Evolutionary conservation across 2,888 invertebrate species (phyloP).

Genomic region (Papilio protenor): DNA sequence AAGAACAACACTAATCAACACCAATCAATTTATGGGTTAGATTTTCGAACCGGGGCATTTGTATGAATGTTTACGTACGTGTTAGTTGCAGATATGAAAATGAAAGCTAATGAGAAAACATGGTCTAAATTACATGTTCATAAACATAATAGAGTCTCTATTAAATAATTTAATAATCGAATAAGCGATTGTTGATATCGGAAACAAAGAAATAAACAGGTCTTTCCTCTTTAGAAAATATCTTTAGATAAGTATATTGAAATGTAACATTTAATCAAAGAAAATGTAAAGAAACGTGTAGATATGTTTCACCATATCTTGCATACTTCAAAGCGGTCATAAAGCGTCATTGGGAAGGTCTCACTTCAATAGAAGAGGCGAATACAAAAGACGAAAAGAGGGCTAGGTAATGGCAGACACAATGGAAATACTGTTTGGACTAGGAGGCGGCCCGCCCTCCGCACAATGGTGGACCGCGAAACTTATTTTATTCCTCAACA

Average conservation of each 20-base stretch:
- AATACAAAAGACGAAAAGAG: conserved; percentile 82
- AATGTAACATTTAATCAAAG: conserved; percentile 27
- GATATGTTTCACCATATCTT: conserved; percentile 65
- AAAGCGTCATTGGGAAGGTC: conserved; percentile 81
- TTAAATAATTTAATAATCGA: background rate
- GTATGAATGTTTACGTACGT: no score
- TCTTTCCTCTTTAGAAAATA: background rate
- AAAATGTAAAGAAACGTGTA: conserved; percentile 56
- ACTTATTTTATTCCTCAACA: conserved; percentile 79
- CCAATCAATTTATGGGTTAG: no score
- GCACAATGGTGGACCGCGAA: conserved; percentile 76
- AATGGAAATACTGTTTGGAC: conserved; percentile 83
- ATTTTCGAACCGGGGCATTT: no score
- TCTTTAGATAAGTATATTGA: background rate
- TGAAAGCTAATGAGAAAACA: background rate
- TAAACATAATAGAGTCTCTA: background rate
- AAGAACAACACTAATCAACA: no score
- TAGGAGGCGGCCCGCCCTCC: conserved; percentile 69
- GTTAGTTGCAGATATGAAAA: no score
- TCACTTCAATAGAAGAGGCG: conserved; percentile 80
- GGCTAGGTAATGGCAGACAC: conserved; percentile 83
- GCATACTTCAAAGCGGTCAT: conserved; percentile 78
- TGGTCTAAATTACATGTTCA: background rate
- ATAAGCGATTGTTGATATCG: background rate
- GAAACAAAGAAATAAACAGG: background rate